A percentile compares a stretch with the other conserved stretches of the same genome.
These are phyloP conservation scores for Schizaphis graminum DNA, from an alignment of 2,888 invertebrate species.

Conservation along the genomic window DNA sequence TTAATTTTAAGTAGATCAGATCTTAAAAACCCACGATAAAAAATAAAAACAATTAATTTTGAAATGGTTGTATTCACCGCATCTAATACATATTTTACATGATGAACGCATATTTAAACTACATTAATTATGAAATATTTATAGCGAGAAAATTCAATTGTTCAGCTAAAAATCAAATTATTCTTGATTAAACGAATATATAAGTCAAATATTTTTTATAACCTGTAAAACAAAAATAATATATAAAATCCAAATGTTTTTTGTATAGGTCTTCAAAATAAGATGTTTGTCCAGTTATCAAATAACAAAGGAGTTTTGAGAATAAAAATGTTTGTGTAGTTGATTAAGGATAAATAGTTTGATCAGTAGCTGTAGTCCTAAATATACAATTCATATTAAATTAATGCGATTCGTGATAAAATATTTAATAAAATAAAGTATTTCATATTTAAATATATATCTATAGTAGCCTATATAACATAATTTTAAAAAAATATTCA, in stretches of 20 bases:
- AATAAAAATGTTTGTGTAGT: conserved; percentile 29
- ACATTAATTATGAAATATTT: background rate
- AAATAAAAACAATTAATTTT: background rate
- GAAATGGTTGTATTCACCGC: background rate
- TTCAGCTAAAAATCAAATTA: background rate
- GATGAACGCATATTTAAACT: background rate
- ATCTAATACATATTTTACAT: background rate
- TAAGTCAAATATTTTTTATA: background rate
- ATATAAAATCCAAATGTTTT: background rate
- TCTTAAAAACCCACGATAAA: background rate
- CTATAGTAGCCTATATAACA: background rate
- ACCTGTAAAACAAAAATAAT: background rate
- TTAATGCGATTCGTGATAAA: background rate
- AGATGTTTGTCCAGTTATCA: background rate
- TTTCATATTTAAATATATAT: background rate
- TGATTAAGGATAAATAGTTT: conserved; percentile 13
- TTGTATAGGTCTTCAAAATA: background rate
- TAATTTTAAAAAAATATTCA: background rate
- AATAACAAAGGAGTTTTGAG: background rate
- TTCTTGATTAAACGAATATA: background rate
- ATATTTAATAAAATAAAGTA: background rate
- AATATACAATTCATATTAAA: conserved; percentile 1
- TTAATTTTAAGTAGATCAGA: background rate
- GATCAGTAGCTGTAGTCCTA: background rate
- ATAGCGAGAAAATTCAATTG: background rate